Evolutionary conservation across 2,888 invertebrate species (phyloP).

Genomic region (Thysanoteuthis rhombus): DNA sequence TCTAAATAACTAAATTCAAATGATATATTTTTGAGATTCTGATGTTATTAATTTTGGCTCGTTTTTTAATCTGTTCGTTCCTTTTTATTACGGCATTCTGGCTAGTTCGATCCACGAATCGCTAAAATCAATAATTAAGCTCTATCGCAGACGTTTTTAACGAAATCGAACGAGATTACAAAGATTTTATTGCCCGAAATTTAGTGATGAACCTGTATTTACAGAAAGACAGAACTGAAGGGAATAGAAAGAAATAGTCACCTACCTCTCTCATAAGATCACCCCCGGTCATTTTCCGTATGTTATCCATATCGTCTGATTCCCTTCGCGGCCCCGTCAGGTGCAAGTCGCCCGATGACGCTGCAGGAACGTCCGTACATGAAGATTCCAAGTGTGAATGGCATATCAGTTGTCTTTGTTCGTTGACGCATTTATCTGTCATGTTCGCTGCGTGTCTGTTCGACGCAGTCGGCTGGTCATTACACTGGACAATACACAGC

Average conservation of each 20-base stretch:
- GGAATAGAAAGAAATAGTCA: not conserved
- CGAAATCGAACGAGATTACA: too few species aligned
- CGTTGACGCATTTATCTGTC: not conserved
- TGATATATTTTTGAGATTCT: too few species aligned
- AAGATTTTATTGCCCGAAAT: too few species aligned
- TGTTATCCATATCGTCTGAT: slow-evolving; percentile 12
- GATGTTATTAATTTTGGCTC: too few species aligned
- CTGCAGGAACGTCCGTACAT: not conserved
- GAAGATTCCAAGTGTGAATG: not conserved
- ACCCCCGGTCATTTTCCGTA: not conserved
- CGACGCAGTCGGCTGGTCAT: not conserved
- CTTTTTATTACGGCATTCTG: too few species aligned
- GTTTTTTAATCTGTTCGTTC: too few species aligned
- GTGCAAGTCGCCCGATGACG: not conserved
- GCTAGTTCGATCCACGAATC: too few species aligned
- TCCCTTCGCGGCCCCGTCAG: not conserved
- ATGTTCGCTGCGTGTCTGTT: not conserved
- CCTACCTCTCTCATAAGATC: not conserved
- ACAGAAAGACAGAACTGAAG: too few species aligned
- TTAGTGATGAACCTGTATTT: too few species aligned
- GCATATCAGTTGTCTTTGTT: not conserved
- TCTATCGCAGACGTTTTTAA: too few species aligned
- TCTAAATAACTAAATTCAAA: too few species aligned
- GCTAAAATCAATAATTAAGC: too few species aligned
- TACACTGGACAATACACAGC: not conserved